Percentiles rank a stretch among this genome's conserved stretches.
Evolutionary conservation across 2,888 invertebrate genomes (phyloP).

Genomic region (Scaptomyza caliginosa): DNA sequence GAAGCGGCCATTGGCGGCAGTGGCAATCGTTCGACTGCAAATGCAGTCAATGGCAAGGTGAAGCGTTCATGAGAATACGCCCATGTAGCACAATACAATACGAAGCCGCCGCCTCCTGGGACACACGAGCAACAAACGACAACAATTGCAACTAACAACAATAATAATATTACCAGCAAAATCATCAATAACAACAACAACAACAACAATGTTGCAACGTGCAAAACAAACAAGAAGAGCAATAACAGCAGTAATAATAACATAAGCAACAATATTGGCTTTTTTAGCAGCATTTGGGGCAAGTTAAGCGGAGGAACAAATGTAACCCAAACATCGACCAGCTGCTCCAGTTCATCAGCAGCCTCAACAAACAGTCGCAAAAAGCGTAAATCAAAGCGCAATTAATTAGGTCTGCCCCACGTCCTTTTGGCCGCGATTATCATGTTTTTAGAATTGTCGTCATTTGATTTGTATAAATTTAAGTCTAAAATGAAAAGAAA

Average conservation of each 20-base stretch:
- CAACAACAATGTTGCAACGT: conserved; percentile 56
- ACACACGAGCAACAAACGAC: conserved; percentile 49
- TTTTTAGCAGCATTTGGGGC: conserved; percentile 67
- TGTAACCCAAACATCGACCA: conserved; percentile 15
- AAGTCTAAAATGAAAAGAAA: conserved; percentile 33
- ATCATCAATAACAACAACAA: conserved; percentile 66
- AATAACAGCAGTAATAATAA: conserved; percentile 55
- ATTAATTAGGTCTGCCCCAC: conserved; percentile 44
- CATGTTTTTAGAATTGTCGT: conserved; percentile 30
- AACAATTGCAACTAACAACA: conserved; percentile 32
- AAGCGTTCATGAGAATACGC: conserved; percentile 85
- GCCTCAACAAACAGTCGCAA: conserved; percentile 68
- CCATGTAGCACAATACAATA: conserved; percentile 71
- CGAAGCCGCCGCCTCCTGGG: conserved; percentile 45
- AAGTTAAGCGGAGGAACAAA: conserved; percentile 44
- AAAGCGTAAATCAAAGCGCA: conserved; percentile 80
- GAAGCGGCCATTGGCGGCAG: conserved; percentile 87
- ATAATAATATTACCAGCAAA: conserved; percentile 65
- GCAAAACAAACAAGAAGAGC: conserved; percentile 45
- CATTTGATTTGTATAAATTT: conserved; percentile 64
- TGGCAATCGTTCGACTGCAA: conserved; percentile 78
- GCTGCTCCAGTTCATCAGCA: conserved; percentile 21
- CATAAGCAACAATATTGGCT: conserved; percentile 51
- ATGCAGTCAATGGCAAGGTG: conserved; percentile 82
- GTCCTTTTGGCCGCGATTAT: conserved; percentile 21